A percentile compares a stretch with the other conserved stretches of the same genome.
Evolutionary conservation across 2,888 invertebrate species (phyloP).

Genomic region (Cephus spinipes): DNA sequence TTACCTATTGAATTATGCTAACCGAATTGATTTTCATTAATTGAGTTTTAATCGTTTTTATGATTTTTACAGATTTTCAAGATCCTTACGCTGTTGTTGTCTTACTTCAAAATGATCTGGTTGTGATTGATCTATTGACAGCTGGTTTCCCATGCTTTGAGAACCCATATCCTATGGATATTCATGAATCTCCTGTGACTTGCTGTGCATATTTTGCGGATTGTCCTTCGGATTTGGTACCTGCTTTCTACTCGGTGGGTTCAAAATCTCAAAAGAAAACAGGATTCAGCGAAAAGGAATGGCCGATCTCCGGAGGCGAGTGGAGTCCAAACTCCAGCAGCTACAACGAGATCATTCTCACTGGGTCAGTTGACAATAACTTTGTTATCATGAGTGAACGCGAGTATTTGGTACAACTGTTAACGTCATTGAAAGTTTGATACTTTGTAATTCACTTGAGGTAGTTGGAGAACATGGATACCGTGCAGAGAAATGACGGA

Average conservation of each 20-base stretch:
- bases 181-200: conserved; percentile 98
- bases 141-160: conserved; percentile 98
- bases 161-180: conserved; percentile 99
- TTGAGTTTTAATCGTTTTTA: not conserved
- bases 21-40: not conserved
- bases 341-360: conserved; percentile 97
- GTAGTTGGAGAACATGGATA: not conserved
- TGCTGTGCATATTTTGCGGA: conserved; percentile 97
- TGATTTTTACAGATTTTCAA: conserved; percentile 83
- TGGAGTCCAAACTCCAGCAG: conserved; percentile 96
- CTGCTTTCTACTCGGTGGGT: conserved; percentile 97
- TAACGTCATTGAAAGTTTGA: not conserved
- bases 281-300: conserved; percentile 91
- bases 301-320: conserved; percentile 97
- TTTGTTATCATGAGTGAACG: not conserved
- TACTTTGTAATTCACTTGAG: not conserved
- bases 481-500: not conserved
- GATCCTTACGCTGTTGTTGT: conserved; percentile 99
- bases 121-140: conserved; percentile 95
- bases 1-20: not conserved
- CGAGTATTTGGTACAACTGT: not conserved
- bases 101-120: conserved; percentile 96
- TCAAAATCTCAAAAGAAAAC: conserved; percentile 77
- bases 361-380: conserved; percentile 77
- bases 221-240: conserved; percentile 97